phyloP scores from a whole-genome alignment of 2,888 invertebrate species.

The Alviniconcha strummeri region DNA sequence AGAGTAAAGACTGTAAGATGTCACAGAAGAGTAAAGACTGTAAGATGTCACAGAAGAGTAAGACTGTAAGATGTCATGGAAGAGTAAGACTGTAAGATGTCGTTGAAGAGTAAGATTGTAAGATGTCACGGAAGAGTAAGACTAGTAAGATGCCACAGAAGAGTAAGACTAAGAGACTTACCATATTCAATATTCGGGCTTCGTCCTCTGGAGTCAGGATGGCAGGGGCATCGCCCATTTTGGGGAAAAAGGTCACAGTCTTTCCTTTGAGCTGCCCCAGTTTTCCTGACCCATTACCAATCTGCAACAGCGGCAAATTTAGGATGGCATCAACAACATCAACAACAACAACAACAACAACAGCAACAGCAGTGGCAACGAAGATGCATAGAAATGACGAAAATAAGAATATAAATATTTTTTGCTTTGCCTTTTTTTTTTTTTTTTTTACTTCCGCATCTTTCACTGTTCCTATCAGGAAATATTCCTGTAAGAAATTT shows the following conservation, averaged over 20 bases:
- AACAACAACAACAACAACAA: background rate
- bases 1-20: too few species aligned
- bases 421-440: background rate
- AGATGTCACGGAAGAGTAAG: too few species aligned
- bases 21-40: too few species aligned
- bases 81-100: too few species aligned
- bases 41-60: too few species aligned
- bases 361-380: background rate
- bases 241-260: conserved; percentile 61
- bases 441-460: background rate
- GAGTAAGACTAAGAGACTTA: conserved; percentile 35
- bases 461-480: background rate
- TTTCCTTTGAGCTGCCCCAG: conserved; percentile 25
- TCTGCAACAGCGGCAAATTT: background rate
- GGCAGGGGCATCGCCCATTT: conserved; percentile 59
- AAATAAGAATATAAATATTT: too few species aligned
- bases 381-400: too few species aligned
- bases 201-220: conserved; percentile 60
- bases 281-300: background rate
- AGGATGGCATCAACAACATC: background rate
- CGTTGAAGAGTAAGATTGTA: too few species aligned
- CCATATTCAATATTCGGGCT: conserved; percentile 60
- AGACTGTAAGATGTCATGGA: too few species aligned
- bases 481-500: background rate
- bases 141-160: too few species aligned